Evolutionary conservation across 2,888 invertebrate species (phyloP).

Genomic region (Nudaria mundana): DNA sequence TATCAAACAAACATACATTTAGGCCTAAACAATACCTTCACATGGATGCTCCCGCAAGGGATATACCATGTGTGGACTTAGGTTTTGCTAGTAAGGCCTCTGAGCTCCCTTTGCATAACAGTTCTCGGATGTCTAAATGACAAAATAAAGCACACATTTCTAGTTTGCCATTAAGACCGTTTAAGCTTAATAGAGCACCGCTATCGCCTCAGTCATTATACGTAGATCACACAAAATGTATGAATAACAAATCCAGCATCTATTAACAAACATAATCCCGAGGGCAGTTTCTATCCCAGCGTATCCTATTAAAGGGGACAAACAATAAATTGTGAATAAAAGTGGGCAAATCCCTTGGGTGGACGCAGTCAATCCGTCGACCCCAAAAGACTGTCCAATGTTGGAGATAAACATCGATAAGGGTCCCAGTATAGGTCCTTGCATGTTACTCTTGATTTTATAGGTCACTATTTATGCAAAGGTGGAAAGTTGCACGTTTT

Average conservation of each 20-base stretch:
- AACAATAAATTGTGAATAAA: slow-evolving; percentile 57
- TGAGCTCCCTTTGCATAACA: no score
- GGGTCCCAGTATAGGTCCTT: slow-evolving; percentile 25
- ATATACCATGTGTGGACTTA: no score
- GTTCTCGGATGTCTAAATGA: no score
- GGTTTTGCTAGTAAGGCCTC: no score
- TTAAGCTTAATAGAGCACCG: slow-evolving; percentile 3
- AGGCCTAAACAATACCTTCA: no score
- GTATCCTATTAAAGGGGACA: slow-evolving; percentile 41
- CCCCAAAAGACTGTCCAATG: slow-evolving; percentile 35
- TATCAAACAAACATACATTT: no score
- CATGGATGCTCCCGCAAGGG: no score
- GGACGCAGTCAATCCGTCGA: slow-evolving; percentile 34
- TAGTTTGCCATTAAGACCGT: slow-evolving; percentile 2
- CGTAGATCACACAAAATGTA: slow-evolving; percentile 9
- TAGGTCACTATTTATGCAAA: slow-evolving; percentile 34
- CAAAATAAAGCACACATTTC: slow-evolving; percentile 1
- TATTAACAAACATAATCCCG: slow-evolving; percentile 38
- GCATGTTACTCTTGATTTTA: slow-evolving; percentile 28
- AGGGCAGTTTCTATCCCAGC: slow-evolving; percentile 26
- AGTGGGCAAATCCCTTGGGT: slow-evolving; percentile 46
- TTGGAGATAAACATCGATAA: slow-evolving; percentile 40
- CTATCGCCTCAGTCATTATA: slow-evolving; percentile 6
- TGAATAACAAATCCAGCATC: slow-evolving; percentile 26
- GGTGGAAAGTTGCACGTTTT: slow-evolving; percentile 32